phyloP scores from a whole-genome alignment of 2,888 invertebrate species.

The Leuctra nigra region DNA sequence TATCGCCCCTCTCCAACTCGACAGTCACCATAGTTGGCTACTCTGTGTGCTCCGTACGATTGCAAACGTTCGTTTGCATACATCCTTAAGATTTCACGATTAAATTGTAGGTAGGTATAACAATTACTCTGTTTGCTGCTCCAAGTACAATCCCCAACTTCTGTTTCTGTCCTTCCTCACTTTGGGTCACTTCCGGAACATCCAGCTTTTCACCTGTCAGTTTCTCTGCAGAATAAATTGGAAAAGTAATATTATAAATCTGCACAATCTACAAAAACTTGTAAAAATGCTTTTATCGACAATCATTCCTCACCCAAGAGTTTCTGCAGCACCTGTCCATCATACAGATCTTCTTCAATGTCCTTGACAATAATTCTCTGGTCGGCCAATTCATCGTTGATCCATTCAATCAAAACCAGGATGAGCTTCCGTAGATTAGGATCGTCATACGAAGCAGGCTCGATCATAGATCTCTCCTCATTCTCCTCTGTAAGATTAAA shows the following conservation, averaged over 20 bases:
- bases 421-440: constrained; percentile 79
- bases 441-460: constrained; percentile 80
- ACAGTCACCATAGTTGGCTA: too few species aligned
- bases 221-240: constrained; percentile 59
- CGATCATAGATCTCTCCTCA: constrained; percentile 94
- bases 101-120: too few species aligned
- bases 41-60: too few species aligned
- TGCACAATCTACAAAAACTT: too few species aligned
- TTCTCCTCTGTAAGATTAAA: constrained; percentile 83
- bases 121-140: constrained; percentile 82
- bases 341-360: constrained; percentile 94
- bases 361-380: constrained; percentile 96
- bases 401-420: constrained; percentile 90
- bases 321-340: constrained; percentile 83
- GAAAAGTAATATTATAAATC: too few species aligned
- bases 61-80: too few species aligned
- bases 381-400: constrained; percentile 94
- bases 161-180: constrained; percentile 94
- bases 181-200: constrained; percentile 97
- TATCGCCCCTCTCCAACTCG: too few species aligned
- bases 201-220: constrained; percentile 84
- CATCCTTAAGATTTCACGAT: too few species aligned
- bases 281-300: too few species aligned
- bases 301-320: constrained; percentile 53
- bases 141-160: constrained; percentile 85